A percentile compares a stretch with the other conserved stretches of the same genome.
phyloP scores from a whole-genome alignment of 2,888 invertebrate species.

The Dioctria rufipes region DNA sequence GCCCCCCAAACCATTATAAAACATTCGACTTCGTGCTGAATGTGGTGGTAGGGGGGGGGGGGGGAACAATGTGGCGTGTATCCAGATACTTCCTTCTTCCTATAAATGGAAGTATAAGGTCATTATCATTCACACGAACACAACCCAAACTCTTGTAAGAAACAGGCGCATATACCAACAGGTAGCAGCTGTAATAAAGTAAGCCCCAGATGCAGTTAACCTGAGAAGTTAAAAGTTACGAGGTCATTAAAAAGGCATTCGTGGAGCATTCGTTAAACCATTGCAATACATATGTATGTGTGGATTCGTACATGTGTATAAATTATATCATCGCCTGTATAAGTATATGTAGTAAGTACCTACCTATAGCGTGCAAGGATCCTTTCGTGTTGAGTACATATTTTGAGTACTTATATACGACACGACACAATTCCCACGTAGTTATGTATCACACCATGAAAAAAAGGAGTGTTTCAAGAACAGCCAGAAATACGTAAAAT shows the following conservation, averaged over 20 bases:
- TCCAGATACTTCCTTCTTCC: background rate
- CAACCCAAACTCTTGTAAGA: background rate
- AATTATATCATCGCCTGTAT: too few relatives aligned
- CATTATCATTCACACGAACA: constrained; percentile 32
- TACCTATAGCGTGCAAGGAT: constrained; percentile 15
- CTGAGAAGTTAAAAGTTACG: constrained; percentile 45
- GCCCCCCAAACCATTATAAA: background rate
- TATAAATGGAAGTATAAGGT: background rate
- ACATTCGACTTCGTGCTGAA: background rate
- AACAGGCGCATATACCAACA: background rate
- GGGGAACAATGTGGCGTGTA: background rate
- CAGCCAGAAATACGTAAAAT: background rate
- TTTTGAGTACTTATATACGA: background rate
- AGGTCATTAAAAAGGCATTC: constrained; percentile 42
- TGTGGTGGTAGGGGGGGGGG: background rate
- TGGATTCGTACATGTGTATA: too few relatives aligned
- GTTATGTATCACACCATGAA: background rate
- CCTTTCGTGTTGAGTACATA: constrained; percentile 24
- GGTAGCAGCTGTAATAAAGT: constrained; percentile 11
- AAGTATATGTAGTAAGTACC: too few relatives aligned
- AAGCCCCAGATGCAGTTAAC: constrained; percentile 35
- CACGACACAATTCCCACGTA: constrained; percentile 28
- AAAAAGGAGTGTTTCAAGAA: background rate
- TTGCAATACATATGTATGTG: background rate
- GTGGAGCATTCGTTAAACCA: constrained; percentile 17